These are phyloP conservation scores for Albula glossodonta DNA, from an alignment of 2,113 vertebrate genomes.

Conservation along the genomic window DNA sequence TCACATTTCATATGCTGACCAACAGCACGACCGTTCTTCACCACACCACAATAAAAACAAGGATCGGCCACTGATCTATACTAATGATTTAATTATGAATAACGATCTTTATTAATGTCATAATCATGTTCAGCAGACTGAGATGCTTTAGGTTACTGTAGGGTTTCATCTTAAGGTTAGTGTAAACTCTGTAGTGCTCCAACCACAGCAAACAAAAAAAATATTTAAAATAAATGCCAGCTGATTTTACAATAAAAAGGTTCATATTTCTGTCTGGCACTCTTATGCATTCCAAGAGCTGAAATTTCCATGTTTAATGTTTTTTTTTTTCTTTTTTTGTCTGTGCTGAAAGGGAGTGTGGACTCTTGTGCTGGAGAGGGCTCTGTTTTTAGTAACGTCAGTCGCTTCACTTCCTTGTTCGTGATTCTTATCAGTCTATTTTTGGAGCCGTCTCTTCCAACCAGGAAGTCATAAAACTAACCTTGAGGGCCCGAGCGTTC, in stretches of 20 bases:
- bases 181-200: too few relatives aligned
- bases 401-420: constrained; percentile 64
- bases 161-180: too few relatives aligned
- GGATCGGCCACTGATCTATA: neutral
- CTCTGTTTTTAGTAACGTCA: constrained; percentile 58
- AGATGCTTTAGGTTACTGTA: neutral
- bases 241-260: neutral
- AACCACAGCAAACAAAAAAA: neutral
- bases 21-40: neutral
- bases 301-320: constrained; percentile 9
- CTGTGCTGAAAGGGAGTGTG: neutral
- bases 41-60: neutral
- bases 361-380: constrained; percentile 32
- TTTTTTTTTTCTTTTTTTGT: neutral
- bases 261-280: neutral
- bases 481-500: constrained; percentile 39
- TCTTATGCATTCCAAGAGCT: neutral
- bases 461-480: constrained; percentile 66
- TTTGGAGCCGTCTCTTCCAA: constrained; percentile 49
- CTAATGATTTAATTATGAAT: neutral
- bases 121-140: neutral
- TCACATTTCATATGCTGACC: neutral
- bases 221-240: constrained; percentile 12
- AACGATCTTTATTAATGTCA: neutral
- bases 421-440: constrained; percentile 66